Evolutionary conservation across 2,797 vertebrate species (phyloP).

Genomic region (Galago senegalensis): DNA sequence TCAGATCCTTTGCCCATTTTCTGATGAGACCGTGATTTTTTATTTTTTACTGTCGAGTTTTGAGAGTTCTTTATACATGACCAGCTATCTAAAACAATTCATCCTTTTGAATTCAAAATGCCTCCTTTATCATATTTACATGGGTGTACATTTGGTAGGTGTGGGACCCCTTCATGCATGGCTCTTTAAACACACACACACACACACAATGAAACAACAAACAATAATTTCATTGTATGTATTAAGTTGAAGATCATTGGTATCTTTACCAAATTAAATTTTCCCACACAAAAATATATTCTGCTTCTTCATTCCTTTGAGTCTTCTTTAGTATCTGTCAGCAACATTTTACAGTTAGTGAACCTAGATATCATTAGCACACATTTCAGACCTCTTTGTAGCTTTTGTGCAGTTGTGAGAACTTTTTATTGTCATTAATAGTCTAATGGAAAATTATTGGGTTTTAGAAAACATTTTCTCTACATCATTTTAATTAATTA

Average conservation of each 20-base stretch:
- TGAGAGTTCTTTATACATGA: not conserved
- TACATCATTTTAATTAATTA: not conserved
- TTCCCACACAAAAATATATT: not conserved
- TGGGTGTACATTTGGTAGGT: not conserved
- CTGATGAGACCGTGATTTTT: not conserved
- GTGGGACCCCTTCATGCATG: not conserved
- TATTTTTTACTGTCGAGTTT: not conserved
- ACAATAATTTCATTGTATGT: not conserved
- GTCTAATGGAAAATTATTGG: not conserved
- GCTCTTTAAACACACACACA: not conserved
- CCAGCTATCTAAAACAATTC: not conserved
- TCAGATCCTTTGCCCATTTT: not conserved
- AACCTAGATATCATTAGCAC: not conserved
- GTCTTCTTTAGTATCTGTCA: not conserved
- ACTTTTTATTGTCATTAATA: not conserved
- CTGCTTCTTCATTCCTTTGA: not conserved
- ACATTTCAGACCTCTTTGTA: not conserved
- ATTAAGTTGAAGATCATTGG: not conserved
- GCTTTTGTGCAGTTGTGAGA: not conserved
- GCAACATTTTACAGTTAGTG: not conserved
- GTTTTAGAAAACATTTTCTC: not conserved
- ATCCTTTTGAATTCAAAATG: not conserved
- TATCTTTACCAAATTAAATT: not conserved
- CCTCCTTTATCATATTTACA: not conserved
- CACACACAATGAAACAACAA: not conserved